These are phyloP conservation scores for Hyperopisus bebe DNA, from an alignment of 2,113 vertebrate genomes.

Conservation along the genomic window DNA sequence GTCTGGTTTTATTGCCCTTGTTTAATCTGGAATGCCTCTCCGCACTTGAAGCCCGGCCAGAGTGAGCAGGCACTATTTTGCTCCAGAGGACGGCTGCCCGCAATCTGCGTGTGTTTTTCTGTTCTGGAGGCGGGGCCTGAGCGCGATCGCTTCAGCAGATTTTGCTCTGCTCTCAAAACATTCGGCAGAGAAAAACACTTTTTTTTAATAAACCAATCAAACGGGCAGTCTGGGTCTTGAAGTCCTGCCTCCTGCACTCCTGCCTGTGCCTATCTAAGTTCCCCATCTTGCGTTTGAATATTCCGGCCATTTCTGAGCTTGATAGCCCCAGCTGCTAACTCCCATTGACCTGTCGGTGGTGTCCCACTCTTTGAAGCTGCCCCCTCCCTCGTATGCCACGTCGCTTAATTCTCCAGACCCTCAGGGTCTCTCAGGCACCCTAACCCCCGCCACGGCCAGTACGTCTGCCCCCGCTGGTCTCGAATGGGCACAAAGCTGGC, in stretches of 20 bases:
- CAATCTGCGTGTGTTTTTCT: neutral
- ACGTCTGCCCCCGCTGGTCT: neutral
- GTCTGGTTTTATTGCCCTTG: neutral
- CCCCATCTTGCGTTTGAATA: neutral
- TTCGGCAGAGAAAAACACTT: conserved; percentile 24
- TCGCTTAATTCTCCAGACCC: neutral
- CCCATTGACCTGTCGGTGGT: neutral
- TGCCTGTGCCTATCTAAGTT: neutral
- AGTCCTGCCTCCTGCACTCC: conserved; percentile 1
- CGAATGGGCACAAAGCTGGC: neutral
- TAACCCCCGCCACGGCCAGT: conserved; percentile 17
- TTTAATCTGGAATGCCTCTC: conserved; percentile 19
- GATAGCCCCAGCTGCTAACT: neutral
- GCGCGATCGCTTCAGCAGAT: conserved; percentile 20
- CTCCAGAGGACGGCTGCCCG: conserved; percentile 37
- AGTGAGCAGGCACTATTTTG: conserved; percentile 53
- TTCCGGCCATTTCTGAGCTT: neutral
- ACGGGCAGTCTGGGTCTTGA: conserved; percentile 36
- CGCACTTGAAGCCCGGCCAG: conserved; percentile 27
- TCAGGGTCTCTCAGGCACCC: neutral
- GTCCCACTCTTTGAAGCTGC: neutral
- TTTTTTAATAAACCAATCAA: conserved; percentile 14
- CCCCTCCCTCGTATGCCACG: neutral
- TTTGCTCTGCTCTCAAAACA: conserved; percentile 20
- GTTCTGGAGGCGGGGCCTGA: conserved; percentile 40